A percentile compares a stretch with the other conserved stretches of the same genome.
phyloP scores from a whole-genome alignment of 1,140 invertebrate species.

The Lycorma delicatula region DNA sequence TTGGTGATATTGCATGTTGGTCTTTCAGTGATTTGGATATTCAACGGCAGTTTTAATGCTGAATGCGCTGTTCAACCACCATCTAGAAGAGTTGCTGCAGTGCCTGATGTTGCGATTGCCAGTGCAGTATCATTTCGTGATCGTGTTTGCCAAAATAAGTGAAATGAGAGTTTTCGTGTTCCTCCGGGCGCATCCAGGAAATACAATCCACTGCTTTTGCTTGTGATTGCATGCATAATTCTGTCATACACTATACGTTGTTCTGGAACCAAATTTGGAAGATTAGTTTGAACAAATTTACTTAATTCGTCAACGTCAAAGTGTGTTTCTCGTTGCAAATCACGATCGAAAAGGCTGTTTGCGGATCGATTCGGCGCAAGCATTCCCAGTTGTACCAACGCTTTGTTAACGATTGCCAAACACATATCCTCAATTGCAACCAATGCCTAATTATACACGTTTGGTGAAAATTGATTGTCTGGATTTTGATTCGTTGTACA shows the following conservation, averaged over 20 bases:
- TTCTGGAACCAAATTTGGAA: too few relatives aligned
- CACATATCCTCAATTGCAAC: conserved; percentile 36
- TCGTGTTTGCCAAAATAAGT: conserved; percentile 35
- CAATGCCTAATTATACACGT: conserved; percentile 37
- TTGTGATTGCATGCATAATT: too few relatives aligned
- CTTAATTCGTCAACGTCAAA: conserved; percentile 34
- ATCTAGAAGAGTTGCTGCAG: conserved; percentile 43
- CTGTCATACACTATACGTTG: too few relatives aligned
- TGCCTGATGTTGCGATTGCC: conserved; percentile 44
- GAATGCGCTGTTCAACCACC: conserved; percentile 43
- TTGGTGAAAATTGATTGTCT: conserved; percentile 15
- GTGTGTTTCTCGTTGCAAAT: conserved; percentile 35
- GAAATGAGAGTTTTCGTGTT: too few relatives aligned
- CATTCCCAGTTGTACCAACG: conserved; percentile 36
- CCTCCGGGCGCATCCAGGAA: too few relatives aligned
- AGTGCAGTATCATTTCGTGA: conserved; percentile 35
- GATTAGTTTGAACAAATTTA: too few relatives aligned
- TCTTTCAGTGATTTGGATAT: conserved; percentile 12
- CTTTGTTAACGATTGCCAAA: conserved; percentile 30
- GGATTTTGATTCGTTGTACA: conserved; percentile 12
- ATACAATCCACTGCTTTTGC: too few relatives aligned
- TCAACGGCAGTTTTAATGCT: conserved; percentile 37
- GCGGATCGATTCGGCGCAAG: conserved; percentile 34
- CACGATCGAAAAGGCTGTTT: conserved; percentile 40
- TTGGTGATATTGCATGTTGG: conserved; percentile 27